Evolutionary conservation across 1,140 invertebrate species (phyloP), one percentile per base, ranked within the genome.

Genomic region (Drepana arcuata): DNA sequence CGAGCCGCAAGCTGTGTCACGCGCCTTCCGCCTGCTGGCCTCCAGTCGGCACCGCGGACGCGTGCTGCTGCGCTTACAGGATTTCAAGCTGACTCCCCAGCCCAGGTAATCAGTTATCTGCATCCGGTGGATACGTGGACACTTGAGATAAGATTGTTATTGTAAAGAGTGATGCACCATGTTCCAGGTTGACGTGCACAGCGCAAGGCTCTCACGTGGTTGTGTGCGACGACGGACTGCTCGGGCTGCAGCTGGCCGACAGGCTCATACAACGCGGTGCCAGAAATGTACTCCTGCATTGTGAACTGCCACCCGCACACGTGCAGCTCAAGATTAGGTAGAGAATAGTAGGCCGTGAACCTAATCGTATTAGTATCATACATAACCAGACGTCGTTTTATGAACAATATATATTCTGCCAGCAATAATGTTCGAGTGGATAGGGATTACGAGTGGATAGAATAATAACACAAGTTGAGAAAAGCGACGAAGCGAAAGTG

Each of bases 231-330:
- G 30, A 34, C 2, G 9, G 33, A 7, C 2, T 10, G 2, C 10
- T 15, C 28, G 34, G 34, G 2, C 2, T 34, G 14, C 41, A 44
- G n/a, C 14, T 36, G 13, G 25, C 31, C 1, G 21, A 38, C 1
- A 37, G 29, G 16, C 35, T 44, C 1, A 25, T 44, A 11, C n/a
- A 28, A 2, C 35, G 24, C 6, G 41, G 41, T 2, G 41, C 41
- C 0, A 44, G 7, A 12, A 44, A 44, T 27, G n/a, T 34, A n/a
- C 11, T 21, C 25, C 4, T 34, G 10, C 10, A 25, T 14, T 18
- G 25, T 12, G 11, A 7, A 12, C 3, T 21, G 5, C 18, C 4
- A 28, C 5, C 23, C 7, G n/a, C 9, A 7, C 23, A 16, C 12
- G 4, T 25, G 16, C 7, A 7, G 11, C 13, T 4, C 13, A 18